Conservation (phyloP, 2,113 vertebrate genomes). For the Phoenicopterus ruber region DNA sequence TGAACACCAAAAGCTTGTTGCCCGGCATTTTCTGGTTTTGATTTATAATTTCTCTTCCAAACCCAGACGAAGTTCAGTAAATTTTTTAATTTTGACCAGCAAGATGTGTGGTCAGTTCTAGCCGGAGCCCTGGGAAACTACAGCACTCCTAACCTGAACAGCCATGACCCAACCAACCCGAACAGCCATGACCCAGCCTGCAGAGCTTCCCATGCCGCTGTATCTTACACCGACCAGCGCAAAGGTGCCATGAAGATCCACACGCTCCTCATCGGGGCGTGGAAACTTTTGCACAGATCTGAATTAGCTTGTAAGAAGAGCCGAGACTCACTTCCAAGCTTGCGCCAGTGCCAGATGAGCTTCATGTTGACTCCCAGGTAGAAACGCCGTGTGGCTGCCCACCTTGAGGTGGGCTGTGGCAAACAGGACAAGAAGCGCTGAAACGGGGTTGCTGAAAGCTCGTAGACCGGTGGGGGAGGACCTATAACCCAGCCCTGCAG, state of each 20-base stretch:
- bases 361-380: background rate
- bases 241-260: fast-evolving
- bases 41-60: slow-evolving; percentile 4
- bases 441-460: background rate
- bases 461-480: fast-evolving
- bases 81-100: background rate
- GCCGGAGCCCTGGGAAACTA: background rate
- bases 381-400: fast-evolving
- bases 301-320: background rate
- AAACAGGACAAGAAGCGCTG: background rate
- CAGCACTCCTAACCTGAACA: background rate
- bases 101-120: background rate
- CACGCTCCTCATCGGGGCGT: fast-evolving
- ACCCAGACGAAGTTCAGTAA: background rate
- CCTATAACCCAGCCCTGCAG: background rate
- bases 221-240: background rate
- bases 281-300: background rate
- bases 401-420: background rate
- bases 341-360: background rate
- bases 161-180: background rate
- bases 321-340: background rate
- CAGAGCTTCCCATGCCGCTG: background rate
- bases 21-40: background rate
- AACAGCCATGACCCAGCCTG: background rate
- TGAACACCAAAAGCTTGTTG: background rate